Base-by-base conservation (phyloP, 2,797 vertebrate species). In the Tapera naevia region DNA sequence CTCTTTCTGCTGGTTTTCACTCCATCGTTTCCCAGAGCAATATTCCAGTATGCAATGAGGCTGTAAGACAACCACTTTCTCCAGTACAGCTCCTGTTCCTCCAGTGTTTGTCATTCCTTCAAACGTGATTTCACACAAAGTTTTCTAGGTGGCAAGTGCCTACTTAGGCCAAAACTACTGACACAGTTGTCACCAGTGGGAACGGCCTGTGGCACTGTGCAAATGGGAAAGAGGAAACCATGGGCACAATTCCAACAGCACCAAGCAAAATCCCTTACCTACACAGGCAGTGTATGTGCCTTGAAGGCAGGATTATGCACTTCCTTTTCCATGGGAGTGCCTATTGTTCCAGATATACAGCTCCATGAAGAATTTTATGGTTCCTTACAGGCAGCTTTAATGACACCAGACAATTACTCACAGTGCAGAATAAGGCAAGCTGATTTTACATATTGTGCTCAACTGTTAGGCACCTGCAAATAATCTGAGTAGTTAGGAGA, bases 321-420 rank as follows among this genome's bases (percentile, higher is more conserved):
- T 70, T 58, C 11, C 6, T 30, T 82, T 50, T 62, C 74, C 84
- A 7, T 2, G 7, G 70, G 37, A 88, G 71, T 7, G 18, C 71
- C 60, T 21, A 22, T 11, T 82, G 69, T 45, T 73, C 60, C 64
- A 91, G 28, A 90, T 13, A 17, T 0, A 81, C 28, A 67, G 81
- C 75, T 78, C 60, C 46, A 43, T 2, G 13, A 74, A 74, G 45
- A 67, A 86, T 53, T 13, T 33, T 50, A 45, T 14, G 39, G 56
- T 24, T 87, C 60, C 35, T 86, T 41, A 64, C 33, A 87, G 53
- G 39, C 60, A 80, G 75, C 33, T 78, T 89, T 78, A 78, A 74
- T 13, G 41, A 73, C 86, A 45, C 81, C 5, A 1, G 56, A 70
- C 0, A 1, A 51, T 58, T 51, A 67, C 32, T 45, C 54, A 53